Conservation (phyloP, 2,888 invertebrate genomes). For the Pyrochroa serraticornis region DNA sequence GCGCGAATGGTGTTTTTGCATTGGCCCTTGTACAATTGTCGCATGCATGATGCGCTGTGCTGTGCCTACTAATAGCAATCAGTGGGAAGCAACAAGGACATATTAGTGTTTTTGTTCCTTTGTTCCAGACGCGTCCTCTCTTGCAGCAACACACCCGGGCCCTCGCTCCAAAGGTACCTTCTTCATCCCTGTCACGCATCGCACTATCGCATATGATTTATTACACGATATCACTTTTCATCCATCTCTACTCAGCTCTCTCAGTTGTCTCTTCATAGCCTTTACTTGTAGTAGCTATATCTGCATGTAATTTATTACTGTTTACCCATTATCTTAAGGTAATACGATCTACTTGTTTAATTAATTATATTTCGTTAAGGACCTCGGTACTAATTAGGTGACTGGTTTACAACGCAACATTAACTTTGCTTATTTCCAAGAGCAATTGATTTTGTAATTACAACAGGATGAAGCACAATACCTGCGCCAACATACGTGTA, state of each 20-base stretch:
- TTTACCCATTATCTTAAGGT: conserved; percentile 28
- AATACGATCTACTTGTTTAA: conserved; percentile 24
- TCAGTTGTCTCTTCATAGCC: conserved; percentile 19
- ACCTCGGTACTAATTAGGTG: conserved; percentile 23
- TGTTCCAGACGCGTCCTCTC: conserved; percentile 58
- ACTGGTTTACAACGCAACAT: conserved; percentile 19
- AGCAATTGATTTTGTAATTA: conserved; percentile 14
- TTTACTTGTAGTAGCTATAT: conserved; percentile 16
- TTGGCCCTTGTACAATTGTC: conserved; percentile 41
- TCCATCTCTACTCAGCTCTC: conserved; percentile 32
- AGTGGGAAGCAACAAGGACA: conserved; percentile 47
- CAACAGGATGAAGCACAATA: too few relatives aligned
- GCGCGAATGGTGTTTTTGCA: conserved; percentile 40
- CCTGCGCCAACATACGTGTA: too few relatives aligned
- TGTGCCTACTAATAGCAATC: conserved; percentile 43
- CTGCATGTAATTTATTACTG: conserved; percentile 30
- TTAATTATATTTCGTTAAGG: conserved; percentile 24
- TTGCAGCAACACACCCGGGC: conserved; percentile 56
- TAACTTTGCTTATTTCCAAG: conserved; percentile 11
- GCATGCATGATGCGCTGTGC: conserved; percentile 38
- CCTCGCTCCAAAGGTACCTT: conserved; percentile 55
- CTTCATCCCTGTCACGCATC: conserved; percentile 41
- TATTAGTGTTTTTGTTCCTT: conserved; percentile 55
- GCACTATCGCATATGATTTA: conserved; percentile 43
- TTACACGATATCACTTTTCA: conserved; percentile 35